phyloP scores from a whole-genome alignment of 2,888 invertebrate genomes.

The Acleris literana region DNA sequence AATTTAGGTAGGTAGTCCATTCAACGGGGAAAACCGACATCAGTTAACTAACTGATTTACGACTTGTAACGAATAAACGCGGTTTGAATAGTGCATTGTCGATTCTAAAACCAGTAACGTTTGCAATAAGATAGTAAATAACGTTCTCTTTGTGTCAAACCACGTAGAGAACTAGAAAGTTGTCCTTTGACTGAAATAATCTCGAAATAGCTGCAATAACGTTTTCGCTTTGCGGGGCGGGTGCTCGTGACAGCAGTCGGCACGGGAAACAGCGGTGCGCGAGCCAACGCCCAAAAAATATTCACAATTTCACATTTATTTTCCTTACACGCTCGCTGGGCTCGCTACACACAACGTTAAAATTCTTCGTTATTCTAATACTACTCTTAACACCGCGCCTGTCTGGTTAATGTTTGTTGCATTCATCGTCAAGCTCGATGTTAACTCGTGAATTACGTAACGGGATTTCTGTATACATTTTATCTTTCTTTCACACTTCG shows the following conservation, averaged over 20 bases:
- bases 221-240: constrained; percentile 59
- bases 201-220: constrained; percentile 63
- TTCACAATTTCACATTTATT: constrained; percentile 17
- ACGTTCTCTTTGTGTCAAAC: constrained; percentile 38
- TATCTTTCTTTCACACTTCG: constrained; percentile 1
- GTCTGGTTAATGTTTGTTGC: neutral
- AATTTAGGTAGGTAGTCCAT: constrained; percentile 5
- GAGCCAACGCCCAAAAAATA: constrained; percentile 21
- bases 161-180: constrained; percentile 36
- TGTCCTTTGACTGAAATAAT: constrained; percentile 59
- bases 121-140: constrained; percentile 22
- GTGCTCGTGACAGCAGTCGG: constrained; percentile 61
- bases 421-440: constrained; percentile 8
- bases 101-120: constrained; percentile 13
- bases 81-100: constrained; percentile 3
- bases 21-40: constrained; percentile 3
- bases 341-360: constrained; percentile 1
- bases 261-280: constrained; percentile 45
- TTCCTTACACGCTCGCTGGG: neutral
- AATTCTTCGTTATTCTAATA: constrained; percentile 8
- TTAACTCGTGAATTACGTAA: constrained; percentile 7
- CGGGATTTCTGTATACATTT: constrained; percentile 5
- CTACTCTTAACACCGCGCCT: constrained; percentile 12
- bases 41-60: neutral
- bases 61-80: neutral